Base-by-base conservation (phyloP, 2,113 vertebrate species). In the Brachionichthys hirsutus region DNA sequence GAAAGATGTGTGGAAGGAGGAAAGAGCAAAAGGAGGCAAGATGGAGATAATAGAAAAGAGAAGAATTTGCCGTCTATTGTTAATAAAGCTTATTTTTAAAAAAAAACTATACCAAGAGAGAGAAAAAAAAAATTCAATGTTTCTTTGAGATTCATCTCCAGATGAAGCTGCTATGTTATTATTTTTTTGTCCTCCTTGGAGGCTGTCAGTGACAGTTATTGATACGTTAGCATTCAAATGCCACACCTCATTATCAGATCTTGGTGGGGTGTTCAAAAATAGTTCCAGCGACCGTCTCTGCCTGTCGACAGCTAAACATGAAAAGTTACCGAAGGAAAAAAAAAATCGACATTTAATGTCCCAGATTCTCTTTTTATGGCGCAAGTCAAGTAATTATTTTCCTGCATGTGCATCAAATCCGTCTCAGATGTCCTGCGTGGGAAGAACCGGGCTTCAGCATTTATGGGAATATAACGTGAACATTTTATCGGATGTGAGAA, bases 341-440 rank as follows among this genome's bases (percentile, higher is more conserved):
- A 40, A 40, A 42, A 42, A 42, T 4, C 12, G 53, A 15, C 41
- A 44, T 71, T 34, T 22, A 62, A 54, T 46, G 61, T 56, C 45
- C 49, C 0, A 9, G 17, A 49, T 56, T 53, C 9, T 55, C 45
- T 80, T 34, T 62, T 34, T 62, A 52, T 42, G 60, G 56, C 49
- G 15, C 2, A 17, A 60, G 67, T 20, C 56, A 62, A 18, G 56
- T 70, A 58, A 56, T 70, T 69, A 70, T 44, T 66, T 38, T 50
- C 13, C 60, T 12, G 7, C 38, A 43, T 12, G 50, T 52, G 40
- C 60, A 46, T 12, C 54, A 12, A 11, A 50, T 51, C 42, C 53
- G 40, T 8, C 9, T 2, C 0, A 2, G 1, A n/a, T 22, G 15
- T 14, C 22, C 47, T 47, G 11, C 49, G 48, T 11, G 16, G 24